Evolutionary conservation across 2,888 invertebrate species (phyloP).

Genomic region (Sarcophaga subvicina): DNA sequence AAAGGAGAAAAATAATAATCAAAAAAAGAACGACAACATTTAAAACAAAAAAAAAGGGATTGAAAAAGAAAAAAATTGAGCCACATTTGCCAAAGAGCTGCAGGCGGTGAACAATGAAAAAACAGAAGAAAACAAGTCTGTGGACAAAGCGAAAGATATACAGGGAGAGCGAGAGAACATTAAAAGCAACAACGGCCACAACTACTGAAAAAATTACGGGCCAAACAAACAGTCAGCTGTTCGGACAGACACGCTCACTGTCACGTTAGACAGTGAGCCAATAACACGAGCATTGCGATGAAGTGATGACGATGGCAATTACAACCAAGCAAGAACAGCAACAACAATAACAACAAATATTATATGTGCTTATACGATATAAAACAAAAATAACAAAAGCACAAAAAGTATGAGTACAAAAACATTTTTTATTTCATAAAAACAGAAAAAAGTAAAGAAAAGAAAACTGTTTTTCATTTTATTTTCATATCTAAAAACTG

Average conservation of each 20-base stretch:
- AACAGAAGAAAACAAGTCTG: constrained; percentile 53
- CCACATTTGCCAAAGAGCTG: constrained; percentile 64
- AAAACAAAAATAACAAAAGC: neutral
- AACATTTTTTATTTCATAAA: neutral
- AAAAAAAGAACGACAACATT: neutral
- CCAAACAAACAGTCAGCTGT: constrained; percentile 1
- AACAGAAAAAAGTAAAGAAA: constrained; percentile 16
- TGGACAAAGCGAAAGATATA: constrained; percentile 16
- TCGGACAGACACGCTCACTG: no score
- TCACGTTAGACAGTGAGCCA: neutral
- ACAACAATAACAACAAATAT: constrained; percentile 13
- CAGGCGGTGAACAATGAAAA: constrained; percentile 65
- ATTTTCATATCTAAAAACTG: constrained; percentile 39
- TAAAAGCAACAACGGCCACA: constrained; percentile 22
- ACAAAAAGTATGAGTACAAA: neutral
- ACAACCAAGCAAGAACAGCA: constrained; percentile 61
- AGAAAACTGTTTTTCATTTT: neutral
- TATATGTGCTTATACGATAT: neutral
- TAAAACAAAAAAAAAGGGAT: constrained; percentile 9
- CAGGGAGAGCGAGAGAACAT: no score
- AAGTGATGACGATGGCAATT: constrained; percentile 68
- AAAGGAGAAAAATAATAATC: neutral
- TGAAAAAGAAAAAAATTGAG: constrained; percentile 43
- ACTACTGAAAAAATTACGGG: constrained; percentile 17
- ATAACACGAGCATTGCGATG: constrained; percentile 42